Conservation (phyloP, 2,888 invertebrate species). For the Ephialtes manifestator region DNA sequence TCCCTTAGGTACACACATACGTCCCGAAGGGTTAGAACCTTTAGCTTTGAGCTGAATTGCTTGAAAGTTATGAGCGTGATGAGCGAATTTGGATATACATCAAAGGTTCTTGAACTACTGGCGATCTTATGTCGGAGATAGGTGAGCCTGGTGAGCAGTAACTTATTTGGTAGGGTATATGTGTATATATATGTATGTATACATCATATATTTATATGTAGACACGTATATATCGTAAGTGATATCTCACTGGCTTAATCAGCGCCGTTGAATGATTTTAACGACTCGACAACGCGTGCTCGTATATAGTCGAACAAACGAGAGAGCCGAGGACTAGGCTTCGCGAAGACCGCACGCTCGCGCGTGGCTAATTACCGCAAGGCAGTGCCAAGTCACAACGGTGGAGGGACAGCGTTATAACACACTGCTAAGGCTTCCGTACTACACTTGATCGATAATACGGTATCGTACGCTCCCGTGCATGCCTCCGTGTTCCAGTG, state of each 20-base stretch:
- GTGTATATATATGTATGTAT: background rate
- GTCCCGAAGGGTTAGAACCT: constrained; percentile 33
- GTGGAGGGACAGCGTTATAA: constrained; percentile 47
- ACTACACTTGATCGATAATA: constrained; percentile 82
- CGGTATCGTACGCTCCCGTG: constrained; percentile 71
- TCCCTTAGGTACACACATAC: background rate
- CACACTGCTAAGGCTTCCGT: constrained; percentile 79
- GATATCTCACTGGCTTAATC: constrained; percentile 30
- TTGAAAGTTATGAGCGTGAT: background rate
- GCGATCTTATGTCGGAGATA: constrained; percentile 12
- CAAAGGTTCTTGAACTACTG: constrained; percentile 30
- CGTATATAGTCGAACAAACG: constrained; percentile 24
- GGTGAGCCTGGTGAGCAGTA: background rate
- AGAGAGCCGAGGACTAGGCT: constrained; percentile 29
- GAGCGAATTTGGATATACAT: constrained; percentile 11
- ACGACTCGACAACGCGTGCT: constrained; percentile 39
- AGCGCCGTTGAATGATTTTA: constrained; percentile 44
- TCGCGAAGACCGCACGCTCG: constrained; percentile 42
- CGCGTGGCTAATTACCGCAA: constrained; percentile 71
- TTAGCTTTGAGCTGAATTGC: background rate
- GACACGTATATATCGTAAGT: background rate
- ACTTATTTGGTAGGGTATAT: background rate
- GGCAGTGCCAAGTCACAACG: constrained; percentile 50
- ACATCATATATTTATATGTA: background rate
- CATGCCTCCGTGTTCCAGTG: constrained; percentile 47